Percentiles rank a stretch among this genome's conserved stretches.
Evolutionary conservation across 2,113 vertebrate genomes (phyloP).

Genomic region (Cacatua alba): DNA sequence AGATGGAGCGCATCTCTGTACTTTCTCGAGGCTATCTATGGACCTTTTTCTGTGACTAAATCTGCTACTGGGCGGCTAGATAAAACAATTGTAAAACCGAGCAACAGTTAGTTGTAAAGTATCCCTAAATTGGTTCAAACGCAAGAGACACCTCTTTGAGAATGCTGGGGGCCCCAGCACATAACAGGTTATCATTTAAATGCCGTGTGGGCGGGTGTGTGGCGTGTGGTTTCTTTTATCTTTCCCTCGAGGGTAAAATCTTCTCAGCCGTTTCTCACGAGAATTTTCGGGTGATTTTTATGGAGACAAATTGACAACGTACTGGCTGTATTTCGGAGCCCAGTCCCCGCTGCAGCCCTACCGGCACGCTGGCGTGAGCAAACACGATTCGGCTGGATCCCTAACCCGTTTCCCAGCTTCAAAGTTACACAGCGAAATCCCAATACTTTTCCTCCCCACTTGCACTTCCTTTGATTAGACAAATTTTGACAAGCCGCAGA

Average conservation of each 20-base stretch:
- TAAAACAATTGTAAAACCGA: not conserved
- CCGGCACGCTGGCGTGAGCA: not conserved
- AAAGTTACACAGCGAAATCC: not conserved
- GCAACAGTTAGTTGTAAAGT: not conserved
- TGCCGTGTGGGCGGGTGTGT: not conserved
- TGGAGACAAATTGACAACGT: not conserved
- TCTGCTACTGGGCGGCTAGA: not conserved
- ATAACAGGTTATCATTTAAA: conserved; percentile 26
- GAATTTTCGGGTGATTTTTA: not conserved
- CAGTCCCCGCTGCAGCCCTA: not conserved
- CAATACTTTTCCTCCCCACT: not conserved
- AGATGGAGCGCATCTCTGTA: not conserved
- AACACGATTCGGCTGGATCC: not conserved
- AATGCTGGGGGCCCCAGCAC: not conserved
- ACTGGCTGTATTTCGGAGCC: not conserved
- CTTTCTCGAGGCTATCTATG: not conserved
- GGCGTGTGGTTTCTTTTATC: not conserved
- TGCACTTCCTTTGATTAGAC: conserved; percentile 6
- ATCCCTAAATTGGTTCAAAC: not conserved
- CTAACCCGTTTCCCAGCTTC: not conserved
- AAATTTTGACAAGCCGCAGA: not conserved
- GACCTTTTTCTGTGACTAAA: not conserved
- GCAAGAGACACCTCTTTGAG: not conserved
- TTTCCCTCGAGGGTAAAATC: not conserved
- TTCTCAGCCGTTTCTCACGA: not conserved